These are phyloP conservation scores for Hippocampus kuda DNA, from an alignment of 2,797 vertebrate species.

Conservation along the genomic window DNA sequence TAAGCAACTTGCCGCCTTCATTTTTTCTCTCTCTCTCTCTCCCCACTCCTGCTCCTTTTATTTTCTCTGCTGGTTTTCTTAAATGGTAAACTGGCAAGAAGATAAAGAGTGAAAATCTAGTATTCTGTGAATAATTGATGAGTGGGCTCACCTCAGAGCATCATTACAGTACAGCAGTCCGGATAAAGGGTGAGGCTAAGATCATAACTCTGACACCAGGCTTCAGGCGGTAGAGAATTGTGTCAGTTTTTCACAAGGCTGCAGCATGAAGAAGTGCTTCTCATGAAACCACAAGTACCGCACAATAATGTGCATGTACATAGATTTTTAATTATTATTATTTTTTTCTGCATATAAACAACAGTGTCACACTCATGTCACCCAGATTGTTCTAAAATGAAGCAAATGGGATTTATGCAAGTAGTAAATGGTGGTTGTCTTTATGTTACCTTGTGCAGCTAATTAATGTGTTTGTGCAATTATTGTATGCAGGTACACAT, in stretches of 20 bases:
- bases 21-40: not conserved
- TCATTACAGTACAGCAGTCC: conserved; percentile 49
- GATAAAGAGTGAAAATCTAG: conserved; percentile 53
- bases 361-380: conserved; percentile 13
- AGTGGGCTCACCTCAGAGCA: conserved; percentile 55
- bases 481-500: conserved; percentile 18
- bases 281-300: conserved; percentile 39
- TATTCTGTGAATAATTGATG: conserved; percentile 66
- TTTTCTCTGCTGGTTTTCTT: conserved; percentile 42
- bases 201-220: conserved; percentile 59
- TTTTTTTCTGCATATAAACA: conserved; percentile 11
- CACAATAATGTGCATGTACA: conserved; percentile 9
- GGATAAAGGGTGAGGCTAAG: conserved; percentile 55
- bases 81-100: conserved; percentile 45
- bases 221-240: conserved; percentile 49
- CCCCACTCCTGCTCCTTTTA: conserved; percentile 7
- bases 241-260: conserved; percentile 47
- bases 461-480: not conserved
- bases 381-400: conserved; percentile 12
- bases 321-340: not conserved
- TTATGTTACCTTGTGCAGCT: not conserved
- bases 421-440: not conserved
- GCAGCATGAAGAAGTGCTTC: conserved; percentile 40
- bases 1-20: conserved; percentile 21
- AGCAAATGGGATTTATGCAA: not conserved